Evolutionary conservation across 2,797 vertebrate genomes (phyloP).

Genomic region (Streptopelia turtur): DNA sequence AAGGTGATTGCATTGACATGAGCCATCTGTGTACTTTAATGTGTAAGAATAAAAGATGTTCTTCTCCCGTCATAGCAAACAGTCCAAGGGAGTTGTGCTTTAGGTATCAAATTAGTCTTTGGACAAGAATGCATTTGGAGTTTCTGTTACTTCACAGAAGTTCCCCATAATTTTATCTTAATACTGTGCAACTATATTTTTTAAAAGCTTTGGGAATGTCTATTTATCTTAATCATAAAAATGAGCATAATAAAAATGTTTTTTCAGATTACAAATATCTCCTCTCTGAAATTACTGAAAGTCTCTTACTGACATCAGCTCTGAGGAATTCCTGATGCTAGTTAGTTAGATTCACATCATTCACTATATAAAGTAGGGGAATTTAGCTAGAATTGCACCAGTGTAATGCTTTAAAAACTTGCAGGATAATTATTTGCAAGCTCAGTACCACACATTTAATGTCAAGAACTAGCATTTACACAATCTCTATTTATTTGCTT

Average conservation of each 20-base stretch:
- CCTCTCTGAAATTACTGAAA: slow-evolving; percentile 33
- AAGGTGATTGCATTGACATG: slow-evolving; percentile 22
- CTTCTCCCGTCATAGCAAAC: not conserved
- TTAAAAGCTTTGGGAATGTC: not conserved
- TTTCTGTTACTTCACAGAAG: slow-evolving; percentile 3
- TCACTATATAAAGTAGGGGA: not conserved
- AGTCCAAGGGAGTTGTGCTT: not conserved
- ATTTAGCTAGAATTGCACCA: slow-evolving; percentile 26
- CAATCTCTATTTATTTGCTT: not conserved
- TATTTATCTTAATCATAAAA: slow-evolving; percentile 37
- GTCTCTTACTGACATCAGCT: slow-evolving; percentile 45
- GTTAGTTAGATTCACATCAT: slow-evolving; percentile 30
- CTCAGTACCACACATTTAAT: not conserved
- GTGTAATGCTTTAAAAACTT: not conserved
- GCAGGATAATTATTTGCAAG: not conserved
- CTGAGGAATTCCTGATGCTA: slow-evolving; percentile 36
- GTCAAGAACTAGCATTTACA: not conserved
- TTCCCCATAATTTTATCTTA: not conserved
- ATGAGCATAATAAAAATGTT: not conserved
- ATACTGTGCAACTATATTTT: not conserved
- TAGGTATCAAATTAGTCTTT: not conserved
- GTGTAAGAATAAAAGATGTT: slow-evolving; percentile 4
- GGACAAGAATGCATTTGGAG: not conserved
- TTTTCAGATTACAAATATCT: slow-evolving; percentile 47
- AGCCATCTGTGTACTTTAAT: slow-evolving; percentile 24